Conservation (phyloP, 2,797 vertebrate genomes). For the Triplophysa bombifrons region DNA sequence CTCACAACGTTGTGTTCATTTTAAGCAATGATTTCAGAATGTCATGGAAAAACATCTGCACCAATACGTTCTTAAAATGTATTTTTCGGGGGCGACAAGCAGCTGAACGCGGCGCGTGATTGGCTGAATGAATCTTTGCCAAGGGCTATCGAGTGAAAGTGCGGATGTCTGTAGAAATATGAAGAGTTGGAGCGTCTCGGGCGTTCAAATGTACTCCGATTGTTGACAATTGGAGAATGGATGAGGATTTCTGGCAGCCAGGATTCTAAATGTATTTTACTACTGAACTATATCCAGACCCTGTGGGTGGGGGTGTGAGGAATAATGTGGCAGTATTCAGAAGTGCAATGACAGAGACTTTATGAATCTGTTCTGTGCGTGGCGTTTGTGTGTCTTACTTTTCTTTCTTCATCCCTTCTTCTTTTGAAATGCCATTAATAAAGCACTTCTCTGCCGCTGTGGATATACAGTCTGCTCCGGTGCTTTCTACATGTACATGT, state of each 20-base stretch:
- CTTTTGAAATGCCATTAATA: neutral
- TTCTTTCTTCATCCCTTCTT: neutral
- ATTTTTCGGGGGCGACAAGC: constrained; percentile 34
- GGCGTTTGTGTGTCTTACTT: constrained; percentile 34
- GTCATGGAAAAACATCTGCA: neutral
- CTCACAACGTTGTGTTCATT: neutral
- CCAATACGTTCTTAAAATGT: constrained; percentile 1
- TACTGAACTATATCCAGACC: constrained; percentile 70
- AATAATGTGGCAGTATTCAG: constrained; percentile 51
- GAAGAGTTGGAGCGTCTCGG: constrained; percentile 19
- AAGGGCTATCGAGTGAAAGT: constrained; percentile 40
- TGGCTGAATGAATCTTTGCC: constrained; percentile 8
- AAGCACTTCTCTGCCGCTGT: constrained; percentile 2
- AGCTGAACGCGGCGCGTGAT: constrained; percentile 46
- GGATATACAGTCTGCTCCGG: neutral
- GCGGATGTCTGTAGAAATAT: neutral
- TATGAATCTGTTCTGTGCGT: constrained; percentile 34
- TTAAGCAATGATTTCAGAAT: constrained; percentile 22
- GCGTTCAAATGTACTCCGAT: constrained; percentile 49
- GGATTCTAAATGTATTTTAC: constrained; percentile 70
- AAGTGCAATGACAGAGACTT: constrained; percentile 48
- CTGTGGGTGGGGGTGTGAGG: constrained; percentile 48
- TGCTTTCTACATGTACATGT: neutral
- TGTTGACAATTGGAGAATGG: constrained; percentile 54
- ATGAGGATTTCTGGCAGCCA: constrained; percentile 60